phyloP scores from a whole-genome alignment of 2,113 vertebrate genomes.

The Ondatra zibethicus region DNA sequence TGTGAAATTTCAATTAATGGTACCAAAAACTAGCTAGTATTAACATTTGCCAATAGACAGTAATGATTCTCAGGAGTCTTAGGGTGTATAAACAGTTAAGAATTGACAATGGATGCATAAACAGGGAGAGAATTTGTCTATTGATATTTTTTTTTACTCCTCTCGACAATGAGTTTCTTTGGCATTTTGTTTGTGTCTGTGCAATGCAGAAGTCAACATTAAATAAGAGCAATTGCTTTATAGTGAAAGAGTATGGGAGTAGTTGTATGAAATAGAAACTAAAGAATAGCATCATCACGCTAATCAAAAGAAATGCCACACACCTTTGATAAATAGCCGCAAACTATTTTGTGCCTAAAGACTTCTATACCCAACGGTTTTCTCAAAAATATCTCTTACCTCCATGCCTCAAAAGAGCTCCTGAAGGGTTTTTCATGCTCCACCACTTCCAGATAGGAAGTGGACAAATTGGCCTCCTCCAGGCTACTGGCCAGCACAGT shows the following conservation, averaged over 20 bases:
- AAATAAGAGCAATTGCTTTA: neutral
- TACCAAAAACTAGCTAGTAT: constrained; percentile 61
- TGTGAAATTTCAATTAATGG: constrained; percentile 77
- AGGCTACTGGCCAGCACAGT: neutral
- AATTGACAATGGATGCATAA: constrained; percentile 38
- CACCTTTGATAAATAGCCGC: neutral
- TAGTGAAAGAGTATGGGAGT: neutral
- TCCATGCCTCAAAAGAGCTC: neutral
- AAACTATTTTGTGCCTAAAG: neutral
- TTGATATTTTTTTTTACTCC: neutral
- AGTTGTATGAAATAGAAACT: neutral
- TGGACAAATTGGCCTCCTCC: neutral
- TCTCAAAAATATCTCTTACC: neutral
- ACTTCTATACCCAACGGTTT: neutral
- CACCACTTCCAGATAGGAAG: neutral
- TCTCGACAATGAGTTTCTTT: neutral
- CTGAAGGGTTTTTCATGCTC: neutral
- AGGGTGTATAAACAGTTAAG: neutral
- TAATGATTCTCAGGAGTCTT: constrained; percentile 53
- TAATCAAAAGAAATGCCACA: neutral
- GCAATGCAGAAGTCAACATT: constrained; percentile 1
- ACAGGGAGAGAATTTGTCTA: neutral
- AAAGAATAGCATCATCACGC: neutral
- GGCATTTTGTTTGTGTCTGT: constrained; percentile 6
- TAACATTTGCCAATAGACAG: constrained; percentile 54